phyloP scores from a whole-genome alignment of 2,888 invertebrate species.

The Sturmia bella region DNA sequence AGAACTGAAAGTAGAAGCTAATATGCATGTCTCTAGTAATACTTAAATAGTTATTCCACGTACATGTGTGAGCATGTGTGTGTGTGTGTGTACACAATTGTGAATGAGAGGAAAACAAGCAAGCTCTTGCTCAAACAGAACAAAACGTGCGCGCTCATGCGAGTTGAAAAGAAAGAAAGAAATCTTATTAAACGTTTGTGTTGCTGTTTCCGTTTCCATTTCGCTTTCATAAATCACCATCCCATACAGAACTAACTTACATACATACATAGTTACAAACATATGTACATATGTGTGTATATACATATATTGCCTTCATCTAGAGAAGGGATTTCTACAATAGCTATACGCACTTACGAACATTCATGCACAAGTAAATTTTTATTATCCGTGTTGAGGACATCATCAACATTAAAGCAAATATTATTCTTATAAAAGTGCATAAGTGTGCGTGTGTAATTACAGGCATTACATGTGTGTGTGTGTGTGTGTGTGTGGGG shows the following conservation, averaged over 20 bases:
- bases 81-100: too few species aligned
- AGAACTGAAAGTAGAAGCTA: slow-evolving; percentile 24
- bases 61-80: not conserved
- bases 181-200: slow-evolving; percentile 57
- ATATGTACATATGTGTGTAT: not conserved
- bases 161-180: slow-evolving; percentile 15
- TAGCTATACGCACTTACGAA: too few species aligned
- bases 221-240: slow-evolving; percentile 52
- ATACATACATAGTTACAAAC: not conserved
- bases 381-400: too few species aligned
- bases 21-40: slow-evolving; percentile 47
- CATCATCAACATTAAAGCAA: too few species aligned
- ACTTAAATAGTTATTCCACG: slow-evolving; percentile 30
- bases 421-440: not conserved
- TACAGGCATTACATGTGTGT: slow-evolving; percentile 3
- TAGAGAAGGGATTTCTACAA: too few species aligned
- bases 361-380: not conserved
- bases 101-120: slow-evolving; percentile 33
- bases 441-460: not conserved
- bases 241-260: slow-evolving; percentile 36
- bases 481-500: too few species aligned
- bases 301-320: not conserved
- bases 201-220: slow-evolving; percentile 67
- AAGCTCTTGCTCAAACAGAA: not conserved
- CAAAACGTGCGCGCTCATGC: slow-evolving; percentile 27